Base-by-base conservation (phyloP, 2,797 vertebrate genomes). In the Euphonia xanthogaster region DNA sequence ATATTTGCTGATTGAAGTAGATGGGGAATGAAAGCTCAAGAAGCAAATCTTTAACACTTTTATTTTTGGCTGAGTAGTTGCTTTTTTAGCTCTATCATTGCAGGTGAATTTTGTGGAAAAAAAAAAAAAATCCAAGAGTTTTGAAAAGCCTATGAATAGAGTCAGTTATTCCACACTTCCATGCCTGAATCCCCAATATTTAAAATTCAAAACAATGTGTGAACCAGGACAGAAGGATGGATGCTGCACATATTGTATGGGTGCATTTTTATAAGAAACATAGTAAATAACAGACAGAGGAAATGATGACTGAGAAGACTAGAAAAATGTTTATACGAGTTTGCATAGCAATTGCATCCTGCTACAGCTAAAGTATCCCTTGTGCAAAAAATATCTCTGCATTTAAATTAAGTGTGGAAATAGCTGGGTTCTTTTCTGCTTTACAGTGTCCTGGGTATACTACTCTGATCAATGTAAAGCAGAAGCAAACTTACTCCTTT, bases 81-180 rank as follows among this genome's bases (percentile, higher is more conserved):
- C 3, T 61, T 70, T 78, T 87, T 75, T 65, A 55, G 10, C n/a
- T 92, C 76, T 88, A 28, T 79, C 57, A 82, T 96, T 91, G 81
- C 63, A 90, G 47, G 61, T 90, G 63, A 95, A 85, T 73, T 77
- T 86, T 86, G 53, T 61, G 88, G 54, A 93, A 55, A 92, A 54
- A 73, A 57, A 93, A 55, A 92, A 54, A 73, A 44, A 86, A 45
- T 53, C 47, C 33, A 39, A 74, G 21, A 40, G 35, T 83, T 97
- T 96, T 80, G 54, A 58, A 95, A 95, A 81, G 48, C 37, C n/a
- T 70, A 20, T n/a, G 40, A 90, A 92, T 39, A 25, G 30, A 42
- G 6, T 40, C 74, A 86, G 25, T 90, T 90, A 90, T 81, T 85
- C 81, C 45, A 55, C 63, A 44, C 30, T 62, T 88, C 54, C 47